Percentiles rank a stretch among this genome's conserved stretches.
Evolutionary conservation across 2,888 invertebrate genomes (phyloP).

Genomic region (Sminthurides aquaticus): DNA sequence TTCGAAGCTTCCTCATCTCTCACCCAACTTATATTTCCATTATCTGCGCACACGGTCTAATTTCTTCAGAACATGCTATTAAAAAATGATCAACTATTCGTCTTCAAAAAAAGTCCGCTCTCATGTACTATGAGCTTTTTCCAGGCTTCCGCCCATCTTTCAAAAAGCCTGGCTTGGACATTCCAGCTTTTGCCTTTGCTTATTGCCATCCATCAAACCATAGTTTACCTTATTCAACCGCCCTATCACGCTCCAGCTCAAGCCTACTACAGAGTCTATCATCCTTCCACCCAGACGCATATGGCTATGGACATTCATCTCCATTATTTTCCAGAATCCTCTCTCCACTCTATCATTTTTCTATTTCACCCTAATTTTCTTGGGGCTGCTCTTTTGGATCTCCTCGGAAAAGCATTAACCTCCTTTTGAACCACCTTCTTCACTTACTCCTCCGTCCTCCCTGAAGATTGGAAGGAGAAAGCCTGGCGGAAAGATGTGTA

Average conservation of each 20-base stretch:
- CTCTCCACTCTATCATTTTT: background rate
- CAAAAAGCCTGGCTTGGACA: too few species aligned
- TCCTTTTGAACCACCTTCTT: too few species aligned
- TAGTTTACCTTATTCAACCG: background rate
- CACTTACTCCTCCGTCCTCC: too few species aligned
- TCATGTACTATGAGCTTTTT: background rate
- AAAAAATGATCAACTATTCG: background rate
- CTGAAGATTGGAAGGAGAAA: too few species aligned
- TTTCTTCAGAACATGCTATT: background rate
- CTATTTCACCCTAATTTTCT: background rate
- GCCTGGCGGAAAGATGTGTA: too few species aligned
- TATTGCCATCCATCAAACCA: background rate
- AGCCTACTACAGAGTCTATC: background rate
- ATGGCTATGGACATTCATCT: background rate
- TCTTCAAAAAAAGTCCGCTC: background rate
- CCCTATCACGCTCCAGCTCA: background rate
- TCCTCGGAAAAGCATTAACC: too few species aligned
- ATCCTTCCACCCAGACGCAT: background rate
- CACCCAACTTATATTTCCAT: background rate
- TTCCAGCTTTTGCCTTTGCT: too few species aligned
- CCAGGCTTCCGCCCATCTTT: too few species aligned
- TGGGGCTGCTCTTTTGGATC: too few species aligned
- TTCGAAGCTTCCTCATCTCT: too few species aligned
- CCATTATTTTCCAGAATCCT: background rate
- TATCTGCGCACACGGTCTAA: background rate